These are phyloP conservation scores for Albula goreensis DNA, from an alignment of 2,113 vertebrate species.

Conservation along the genomic window DNA sequence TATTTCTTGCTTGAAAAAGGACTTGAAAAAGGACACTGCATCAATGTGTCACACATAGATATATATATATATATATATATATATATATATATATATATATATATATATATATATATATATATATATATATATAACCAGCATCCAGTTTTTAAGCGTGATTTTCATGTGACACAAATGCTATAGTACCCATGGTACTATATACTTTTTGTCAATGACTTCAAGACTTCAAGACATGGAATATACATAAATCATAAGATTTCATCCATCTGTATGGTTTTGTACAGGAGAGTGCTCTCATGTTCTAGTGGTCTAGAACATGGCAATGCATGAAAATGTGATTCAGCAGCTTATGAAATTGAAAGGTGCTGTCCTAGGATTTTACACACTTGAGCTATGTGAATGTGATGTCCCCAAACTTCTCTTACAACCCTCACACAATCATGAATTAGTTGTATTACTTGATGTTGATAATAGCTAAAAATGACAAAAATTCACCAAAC, in stretches of 20 bases:
- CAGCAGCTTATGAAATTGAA: too few species aligned
- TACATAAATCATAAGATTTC: constrained; percentile 43
- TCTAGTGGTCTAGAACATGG: constrained; percentile 10
- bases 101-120: too few species aligned
- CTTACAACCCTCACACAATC: neutral
- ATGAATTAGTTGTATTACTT: too few species aligned
- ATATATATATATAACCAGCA: neutral
- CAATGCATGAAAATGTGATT: neutral
- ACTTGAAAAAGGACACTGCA: neutral
- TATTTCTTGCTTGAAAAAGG: neutral
- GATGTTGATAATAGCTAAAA: too few species aligned
- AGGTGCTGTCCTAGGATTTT: neutral
- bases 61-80: too few species aligned
- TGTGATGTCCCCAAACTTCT: neutral
- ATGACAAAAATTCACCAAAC: too few species aligned
- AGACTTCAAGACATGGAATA: constrained; percentile 38
- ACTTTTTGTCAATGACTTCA: constrained; percentile 31
- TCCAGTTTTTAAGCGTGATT: neutral
- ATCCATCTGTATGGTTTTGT: constrained; percentile 34
- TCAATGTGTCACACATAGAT: too few species aligned
- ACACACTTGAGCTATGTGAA: neutral
- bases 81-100: too few species aligned
- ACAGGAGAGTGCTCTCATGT: constrained; percentile 27
- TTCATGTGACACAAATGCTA: neutral
- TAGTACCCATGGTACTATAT: constrained; percentile 27